Base-by-base conservation (phyloP, 2,113 vertebrate genomes). In the Proteles cristata region DNA sequence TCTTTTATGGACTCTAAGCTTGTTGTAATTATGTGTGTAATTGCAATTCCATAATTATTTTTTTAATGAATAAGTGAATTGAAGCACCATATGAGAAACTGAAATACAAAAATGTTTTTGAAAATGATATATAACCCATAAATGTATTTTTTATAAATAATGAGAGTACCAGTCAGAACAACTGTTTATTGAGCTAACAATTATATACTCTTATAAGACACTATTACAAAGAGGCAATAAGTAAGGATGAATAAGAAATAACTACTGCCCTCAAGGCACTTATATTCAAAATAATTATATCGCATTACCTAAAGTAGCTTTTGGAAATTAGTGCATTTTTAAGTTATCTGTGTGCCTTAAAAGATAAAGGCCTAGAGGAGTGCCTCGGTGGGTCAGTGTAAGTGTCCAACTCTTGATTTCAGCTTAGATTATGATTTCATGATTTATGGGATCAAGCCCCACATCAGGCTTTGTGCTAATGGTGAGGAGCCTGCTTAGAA, bases 171-270 rank as follows among this genome's bases (percentile, higher is more conserved):
- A 94, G 48, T 19, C 53, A 43, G n/a, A 43, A 23, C 21, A 80
- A 65, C 85, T 93, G 26, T 23, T 88, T 65, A 76, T 94, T 94
- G 50, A 50, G 33, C 26, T 76, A 48, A 28, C 19, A 80, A 61
- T 50, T 88, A 4, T 35, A 11, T 76, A 43, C 11, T 10, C 16
- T 61, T 94, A 63, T 0, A 82, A 82, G 58, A 43, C 9, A 43
- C 11, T 55, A 4, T 90, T 95, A 94, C 26, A 55, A 58, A 94
- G 35, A 90, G 5, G 2, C 15, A 74, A 33, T 48, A 79, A 73
- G 77, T 82, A 86, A 94, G 76, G 33, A 63, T 80, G 23, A 61
- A 43, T 53, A 74, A 90, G 48, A 79, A 95, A 83, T 90, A 71
- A 63, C n/a, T 74, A 43, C 21, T 93, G 39, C 65, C 48, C n/a